These are phyloP conservation scores for Paramormyrops hopkinsi DNA, from an alignment of 2,797 vertebrate species.

Conservation along the genomic window DNA sequence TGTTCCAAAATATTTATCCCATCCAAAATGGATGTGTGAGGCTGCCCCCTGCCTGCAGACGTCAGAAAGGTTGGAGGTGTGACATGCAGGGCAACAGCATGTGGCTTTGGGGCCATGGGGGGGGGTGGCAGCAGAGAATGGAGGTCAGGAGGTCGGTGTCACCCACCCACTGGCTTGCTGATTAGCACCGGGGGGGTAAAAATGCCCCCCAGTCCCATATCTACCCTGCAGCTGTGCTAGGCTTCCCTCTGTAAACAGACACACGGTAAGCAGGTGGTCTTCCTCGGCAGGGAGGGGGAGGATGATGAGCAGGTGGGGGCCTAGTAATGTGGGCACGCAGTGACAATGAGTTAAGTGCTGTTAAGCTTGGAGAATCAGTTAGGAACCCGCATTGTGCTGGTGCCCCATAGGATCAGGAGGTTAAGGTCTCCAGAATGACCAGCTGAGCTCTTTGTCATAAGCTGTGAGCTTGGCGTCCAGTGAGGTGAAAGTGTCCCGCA, in stretches of 20 bases:
- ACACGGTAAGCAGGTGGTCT: slow-evolving; percentile 7
- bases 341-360: background rate
- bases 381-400: background rate
- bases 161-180: background rate
- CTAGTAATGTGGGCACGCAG: background rate
- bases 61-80: background rate
- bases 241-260: slow-evolving; percentile 20
- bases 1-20: background rate
- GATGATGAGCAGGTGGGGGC: background rate
- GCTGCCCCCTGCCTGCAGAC: background rate
- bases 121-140: background rate
- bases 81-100: background rate
- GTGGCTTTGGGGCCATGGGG: background rate
- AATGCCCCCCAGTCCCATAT: background rate
- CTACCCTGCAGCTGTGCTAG: slow-evolving; percentile 27
- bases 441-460: background rate
- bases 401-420: background rate
- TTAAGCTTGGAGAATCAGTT: background rate
- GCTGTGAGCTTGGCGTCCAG: background rate
- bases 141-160: background rate
- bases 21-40: background rate
- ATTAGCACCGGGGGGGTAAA: background rate
- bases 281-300: background rate
- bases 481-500: background rate
- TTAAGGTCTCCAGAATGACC: background rate